Evolutionary conservation across 2,888 invertebrate genomes (phyloP).

Genomic region (Eugnorisma glareosa): DNA sequence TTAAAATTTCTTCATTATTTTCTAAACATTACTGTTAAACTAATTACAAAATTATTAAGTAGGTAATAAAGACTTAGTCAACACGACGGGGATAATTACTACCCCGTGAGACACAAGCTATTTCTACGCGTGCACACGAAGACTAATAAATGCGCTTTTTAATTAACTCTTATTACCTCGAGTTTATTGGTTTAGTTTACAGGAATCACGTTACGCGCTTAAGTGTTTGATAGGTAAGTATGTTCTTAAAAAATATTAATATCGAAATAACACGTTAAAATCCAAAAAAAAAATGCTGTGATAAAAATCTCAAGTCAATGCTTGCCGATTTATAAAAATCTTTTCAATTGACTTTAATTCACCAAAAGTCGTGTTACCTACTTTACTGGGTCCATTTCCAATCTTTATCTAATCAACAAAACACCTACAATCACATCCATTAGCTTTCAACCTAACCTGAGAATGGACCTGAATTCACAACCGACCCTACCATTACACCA

Average conservation of each 20-base stretch:
- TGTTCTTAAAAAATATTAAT: not conserved
- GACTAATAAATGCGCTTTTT: conserved; percentile 33
- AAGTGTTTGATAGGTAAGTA: not conserved
- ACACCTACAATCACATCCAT: conserved; percentile 19
- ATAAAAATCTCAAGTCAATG: not conserved
- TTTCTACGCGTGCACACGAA: conserved; percentile 29
- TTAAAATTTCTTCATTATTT: not conserved
- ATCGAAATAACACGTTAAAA: not conserved
- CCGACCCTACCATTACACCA: conserved; percentile 34
- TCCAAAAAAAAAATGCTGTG: not conserved
- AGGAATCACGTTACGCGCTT: not conserved
- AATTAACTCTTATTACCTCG: conserved; percentile 36
- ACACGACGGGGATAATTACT: not conserved
- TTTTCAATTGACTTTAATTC: not conserved
- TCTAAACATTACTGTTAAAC: not conserved
- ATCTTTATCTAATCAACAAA: not conserved
- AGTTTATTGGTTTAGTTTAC: not conserved
- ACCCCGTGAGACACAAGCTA: conserved; percentile 32
- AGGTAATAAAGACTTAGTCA: conserved; percentile 15
- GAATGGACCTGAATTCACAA: conserved; percentile 14
- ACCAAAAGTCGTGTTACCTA: not conserved
- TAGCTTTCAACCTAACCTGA: conserved; percentile 12
- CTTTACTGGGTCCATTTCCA: not conserved
- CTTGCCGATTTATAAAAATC: not conserved
- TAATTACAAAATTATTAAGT: conserved; percentile 12